phyloP scores from a whole-genome alignment of 2,797 vertebrate species.

The Cichlasoma orientale region DNA sequence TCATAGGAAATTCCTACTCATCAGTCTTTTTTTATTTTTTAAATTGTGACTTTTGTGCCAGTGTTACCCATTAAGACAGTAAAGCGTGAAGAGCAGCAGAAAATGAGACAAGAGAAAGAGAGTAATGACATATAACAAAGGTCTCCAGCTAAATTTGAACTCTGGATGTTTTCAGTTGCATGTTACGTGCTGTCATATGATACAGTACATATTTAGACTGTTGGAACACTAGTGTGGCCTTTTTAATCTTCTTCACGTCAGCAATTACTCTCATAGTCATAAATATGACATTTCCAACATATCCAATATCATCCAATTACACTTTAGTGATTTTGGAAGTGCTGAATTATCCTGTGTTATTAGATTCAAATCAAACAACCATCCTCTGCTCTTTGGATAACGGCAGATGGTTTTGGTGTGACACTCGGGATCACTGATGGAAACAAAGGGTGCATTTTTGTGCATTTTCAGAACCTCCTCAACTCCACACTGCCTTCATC shows the following conservation, averaged over 20 bases:
- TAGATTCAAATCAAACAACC: not conserved
- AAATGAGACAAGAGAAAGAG: not conserved
- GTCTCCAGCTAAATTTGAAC: conserved; percentile 56
- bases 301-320: not conserved
- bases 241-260: not conserved
- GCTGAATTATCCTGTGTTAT: not conserved
- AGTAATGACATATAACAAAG: conserved; percentile 46
- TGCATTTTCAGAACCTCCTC: not conserved
- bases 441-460: not conserved
- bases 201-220: conserved; percentile 16
- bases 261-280: not conserved
- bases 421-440: not conserved
- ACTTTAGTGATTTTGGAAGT: not conserved
- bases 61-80: not conserved
- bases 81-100: not conserved
- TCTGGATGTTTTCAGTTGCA: conserved; percentile 20
- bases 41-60: too few species aligned
- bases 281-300: not conserved
- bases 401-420: not conserved
- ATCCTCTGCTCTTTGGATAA: not conserved
- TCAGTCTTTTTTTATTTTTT: accelerated
- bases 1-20: not conserved
- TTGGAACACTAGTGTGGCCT: not conserved
- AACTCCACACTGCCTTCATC: not conserved
- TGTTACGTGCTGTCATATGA: conserved; percentile 44